Evolutionary conservation across 2,797 vertebrate species (phyloP).

Genomic region (Loris lydekkerianus): DNA sequence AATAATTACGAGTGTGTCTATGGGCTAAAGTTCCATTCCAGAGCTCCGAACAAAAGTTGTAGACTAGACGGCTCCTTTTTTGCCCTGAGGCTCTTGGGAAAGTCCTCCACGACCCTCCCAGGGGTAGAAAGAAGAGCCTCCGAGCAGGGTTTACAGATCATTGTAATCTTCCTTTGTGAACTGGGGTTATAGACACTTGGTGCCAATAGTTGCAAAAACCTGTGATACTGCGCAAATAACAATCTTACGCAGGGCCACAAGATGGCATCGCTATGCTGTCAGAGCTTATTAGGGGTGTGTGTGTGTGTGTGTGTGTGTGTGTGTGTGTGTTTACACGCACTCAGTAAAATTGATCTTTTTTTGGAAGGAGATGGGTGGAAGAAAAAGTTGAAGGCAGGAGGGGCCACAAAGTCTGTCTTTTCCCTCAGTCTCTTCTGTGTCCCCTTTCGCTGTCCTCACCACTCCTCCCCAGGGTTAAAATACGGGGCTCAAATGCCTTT

Average conservation of each 20-base stretch:
- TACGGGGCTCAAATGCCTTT: neutral
- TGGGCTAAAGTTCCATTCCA: neutral
- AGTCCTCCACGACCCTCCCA: neutral
- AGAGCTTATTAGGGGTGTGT: neutral
- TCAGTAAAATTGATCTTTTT: neutral
- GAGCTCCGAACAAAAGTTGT: neutral
- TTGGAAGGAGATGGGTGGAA: neutral
- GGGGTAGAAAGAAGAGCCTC: neutral
- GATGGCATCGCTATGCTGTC: neutral
- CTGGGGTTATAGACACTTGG: neutral
- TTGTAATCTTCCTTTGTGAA: neutral
- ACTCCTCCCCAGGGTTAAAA: neutral
- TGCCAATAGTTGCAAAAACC: slow-evolving; percentile 38
- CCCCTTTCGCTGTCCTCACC: neutral
- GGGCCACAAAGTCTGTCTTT: neutral
- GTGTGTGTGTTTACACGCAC: neutral
- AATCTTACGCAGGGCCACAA: neutral
- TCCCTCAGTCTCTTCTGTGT: neutral
- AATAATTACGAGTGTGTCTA: neutral
- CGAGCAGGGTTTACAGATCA: neutral
- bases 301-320: neutral
- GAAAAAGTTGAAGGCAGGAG: neutral
- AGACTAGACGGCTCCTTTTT: neutral
- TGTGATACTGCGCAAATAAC: neutral
- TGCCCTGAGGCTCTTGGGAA: neutral